Percentiles rank a stretch among this genome's conserved stretches.
Evolutionary conservation across 2,797 vertebrate species (phyloP).

Genomic region (Catharus ustulatus): DNA sequence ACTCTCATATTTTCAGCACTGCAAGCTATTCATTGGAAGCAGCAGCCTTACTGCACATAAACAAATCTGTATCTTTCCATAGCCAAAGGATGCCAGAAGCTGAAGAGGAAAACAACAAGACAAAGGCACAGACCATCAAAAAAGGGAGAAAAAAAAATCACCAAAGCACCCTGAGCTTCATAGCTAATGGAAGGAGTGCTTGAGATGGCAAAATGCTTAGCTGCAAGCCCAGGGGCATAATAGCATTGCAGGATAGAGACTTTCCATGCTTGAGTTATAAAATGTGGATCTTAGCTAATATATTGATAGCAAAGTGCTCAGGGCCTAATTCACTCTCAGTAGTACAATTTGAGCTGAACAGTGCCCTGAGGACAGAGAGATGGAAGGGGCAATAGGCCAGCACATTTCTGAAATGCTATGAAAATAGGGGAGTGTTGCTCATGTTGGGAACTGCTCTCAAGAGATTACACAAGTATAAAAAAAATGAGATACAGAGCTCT

Average conservation of each 20-base stretch:
- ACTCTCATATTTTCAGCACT: background rate
- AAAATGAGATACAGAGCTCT: background rate
- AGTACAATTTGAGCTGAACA: background rate
- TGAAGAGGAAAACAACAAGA: background rate
- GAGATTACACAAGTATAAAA: background rate
- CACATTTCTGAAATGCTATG: constrained; percentile 30
- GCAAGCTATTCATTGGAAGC: background rate
- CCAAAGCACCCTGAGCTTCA: background rate
- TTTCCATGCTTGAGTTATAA: background rate
- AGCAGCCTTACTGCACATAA: background rate
- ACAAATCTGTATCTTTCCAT: background rate
- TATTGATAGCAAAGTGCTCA: constrained; percentile 19
- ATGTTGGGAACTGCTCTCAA: constrained; percentile 25
- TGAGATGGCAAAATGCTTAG: constrained; percentile 33
- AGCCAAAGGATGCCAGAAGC: background rate
- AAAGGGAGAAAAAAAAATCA: background rate
- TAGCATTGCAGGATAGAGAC: background rate
- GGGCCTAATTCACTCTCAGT: background rate
- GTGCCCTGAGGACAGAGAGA: constrained; percentile 15
- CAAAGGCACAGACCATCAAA: background rate
- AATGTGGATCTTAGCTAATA: constrained; percentile 13
- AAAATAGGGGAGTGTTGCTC: background rate
- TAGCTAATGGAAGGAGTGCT: constrained; percentile 35
- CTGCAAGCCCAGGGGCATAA: background rate
- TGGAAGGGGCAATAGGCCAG: constrained; percentile 19